phyloP scores from a whole-genome alignment of 2,888 invertebrate genomes.

The Parascotia fuliginaria region DNA sequence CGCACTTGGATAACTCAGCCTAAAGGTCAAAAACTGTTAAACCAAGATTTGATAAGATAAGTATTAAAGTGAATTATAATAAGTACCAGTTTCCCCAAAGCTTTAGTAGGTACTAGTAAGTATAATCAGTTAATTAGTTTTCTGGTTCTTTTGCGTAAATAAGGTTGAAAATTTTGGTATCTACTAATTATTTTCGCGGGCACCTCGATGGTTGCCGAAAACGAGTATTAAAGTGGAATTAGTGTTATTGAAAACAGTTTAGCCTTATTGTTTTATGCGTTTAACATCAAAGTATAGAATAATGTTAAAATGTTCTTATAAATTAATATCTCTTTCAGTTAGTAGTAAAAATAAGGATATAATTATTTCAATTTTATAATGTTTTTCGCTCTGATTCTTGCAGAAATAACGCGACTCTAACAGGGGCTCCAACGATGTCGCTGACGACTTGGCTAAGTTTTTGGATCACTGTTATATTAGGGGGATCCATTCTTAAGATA shows the following conservation, averaged over 20 bases:
- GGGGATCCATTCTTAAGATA: too few relatives aligned
- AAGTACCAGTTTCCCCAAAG: slow-evolving; percentile 3
- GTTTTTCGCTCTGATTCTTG: too few relatives aligned
- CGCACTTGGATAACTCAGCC: not conserved
- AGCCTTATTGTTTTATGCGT: slow-evolving; percentile 1
- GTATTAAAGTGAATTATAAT: slow-evolving; percentile 9
- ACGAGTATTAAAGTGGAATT: slow-evolving; percentile 9
- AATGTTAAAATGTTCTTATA: too few relatives aligned
- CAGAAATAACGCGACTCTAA: too few relatives aligned
- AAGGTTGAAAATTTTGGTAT: slow-evolving; percentile 10
- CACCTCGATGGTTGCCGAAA: slow-evolving; percentile 9
- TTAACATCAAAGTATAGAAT: slow-evolving; percentile 9
- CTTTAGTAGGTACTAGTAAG: slow-evolving; percentile 8
- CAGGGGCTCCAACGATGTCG: too few relatives aligned
- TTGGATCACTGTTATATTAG: too few relatives aligned
- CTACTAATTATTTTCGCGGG: slow-evolving; percentile 15
- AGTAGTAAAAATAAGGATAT: too few relatives aligned
- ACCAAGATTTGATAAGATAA: slow-evolving; percentile 5
- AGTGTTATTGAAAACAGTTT: slow-evolving; percentile 7
- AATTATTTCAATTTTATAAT: too few relatives aligned
- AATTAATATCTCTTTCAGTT: too few relatives aligned
- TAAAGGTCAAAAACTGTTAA: not conserved
- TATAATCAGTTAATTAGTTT: slow-evolving; percentile 20
- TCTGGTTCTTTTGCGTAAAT: slow-evolving; percentile 16
- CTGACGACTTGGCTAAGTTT: too few relatives aligned